Evolutionary conservation across 2,113 vertebrate genomes (phyloP), one percentile per base, ranked within the genome.

Genomic region (Grantiella picta): DNA sequence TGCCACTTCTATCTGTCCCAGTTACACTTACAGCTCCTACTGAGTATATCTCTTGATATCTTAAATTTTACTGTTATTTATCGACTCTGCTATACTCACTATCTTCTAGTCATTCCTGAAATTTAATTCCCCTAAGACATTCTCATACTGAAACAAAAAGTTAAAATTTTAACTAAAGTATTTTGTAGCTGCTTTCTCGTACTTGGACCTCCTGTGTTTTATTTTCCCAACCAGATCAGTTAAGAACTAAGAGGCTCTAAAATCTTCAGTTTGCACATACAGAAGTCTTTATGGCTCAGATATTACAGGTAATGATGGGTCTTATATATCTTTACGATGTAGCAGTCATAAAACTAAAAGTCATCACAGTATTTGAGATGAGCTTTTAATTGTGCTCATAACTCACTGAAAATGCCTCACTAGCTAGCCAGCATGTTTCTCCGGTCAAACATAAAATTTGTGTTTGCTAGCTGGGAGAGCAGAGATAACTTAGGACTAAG

Each of bases 311-410:
- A 86, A 93, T 90, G 76, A 63, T 1, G 9, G 31, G 57, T 68
- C 72, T 86, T 94, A 52, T 60, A 52, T 56, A 86, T 60, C 52
- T 90, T 83, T 93, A 93, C 0, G 14, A 66, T 28, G 22, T 2
- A 60, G 42, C 38, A 63, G 33, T 56, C 71, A 77, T 96, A 95
- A 94, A 93, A 77, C 38, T 80, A 56, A 11, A 94, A 90, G 49
- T 92, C 83, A 77, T 77, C 80, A 36, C 56, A 50, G 47, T 86
- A 71, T 92, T 89, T 0, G 1, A 93, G 72, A 90, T 52, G 47
- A 90, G 52, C 27, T 89, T 97, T 83, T 87, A 96, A 89, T 82
- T 96, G 56, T 56, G 19, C 60, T 82, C 38, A 44, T 94, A 94
- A 89, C 50, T 95, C 76, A 83, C 68, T 65, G 54, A 88, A 89